phyloP scores from a whole-genome alignment of 2,113 vertebrate genomes.

The Semnornis frantzii region DNA sequence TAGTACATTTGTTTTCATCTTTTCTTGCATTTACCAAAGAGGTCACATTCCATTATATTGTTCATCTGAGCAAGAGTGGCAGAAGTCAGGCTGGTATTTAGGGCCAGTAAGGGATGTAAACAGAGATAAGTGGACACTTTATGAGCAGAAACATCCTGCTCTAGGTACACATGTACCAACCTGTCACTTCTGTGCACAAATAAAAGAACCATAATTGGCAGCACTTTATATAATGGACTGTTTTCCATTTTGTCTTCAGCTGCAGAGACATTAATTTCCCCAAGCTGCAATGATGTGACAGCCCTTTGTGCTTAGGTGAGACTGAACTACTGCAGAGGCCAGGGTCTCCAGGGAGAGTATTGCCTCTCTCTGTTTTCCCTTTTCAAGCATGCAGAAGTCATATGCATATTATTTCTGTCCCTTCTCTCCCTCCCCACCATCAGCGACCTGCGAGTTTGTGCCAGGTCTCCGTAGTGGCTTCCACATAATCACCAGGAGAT shows the following conservation, averaged over 20 bases:
- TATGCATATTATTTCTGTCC: neutral
- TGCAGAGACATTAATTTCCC: slow-evolving; percentile 4
- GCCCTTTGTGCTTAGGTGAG: neutral
- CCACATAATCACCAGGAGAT: neutral
- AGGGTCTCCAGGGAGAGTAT: neutral
- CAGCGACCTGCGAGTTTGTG: neutral
- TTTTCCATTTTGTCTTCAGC: neutral
- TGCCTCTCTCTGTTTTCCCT: neutral
- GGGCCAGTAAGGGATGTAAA: neutral
- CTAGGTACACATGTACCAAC: neutral
- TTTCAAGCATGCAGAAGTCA: neutral
- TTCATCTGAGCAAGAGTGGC: neutral
- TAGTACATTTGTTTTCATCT: neutral
- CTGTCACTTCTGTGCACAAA: neutral
- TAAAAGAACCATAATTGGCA: neutral
- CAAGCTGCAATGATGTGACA: neutral
- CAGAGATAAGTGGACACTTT: neutral
- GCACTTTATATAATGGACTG: neutral
- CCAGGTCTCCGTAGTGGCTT: neutral
- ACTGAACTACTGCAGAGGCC: neutral
- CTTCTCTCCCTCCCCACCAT: neutral
- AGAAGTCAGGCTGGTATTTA: neutral
- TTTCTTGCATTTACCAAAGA: neutral
- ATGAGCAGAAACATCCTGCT: neutral
- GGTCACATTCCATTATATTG: neutral